These are phyloP conservation scores for Rhabditoides inermis DNA, from an alignment of 2,888 invertebrate species.

Conservation along the genomic window DNA sequence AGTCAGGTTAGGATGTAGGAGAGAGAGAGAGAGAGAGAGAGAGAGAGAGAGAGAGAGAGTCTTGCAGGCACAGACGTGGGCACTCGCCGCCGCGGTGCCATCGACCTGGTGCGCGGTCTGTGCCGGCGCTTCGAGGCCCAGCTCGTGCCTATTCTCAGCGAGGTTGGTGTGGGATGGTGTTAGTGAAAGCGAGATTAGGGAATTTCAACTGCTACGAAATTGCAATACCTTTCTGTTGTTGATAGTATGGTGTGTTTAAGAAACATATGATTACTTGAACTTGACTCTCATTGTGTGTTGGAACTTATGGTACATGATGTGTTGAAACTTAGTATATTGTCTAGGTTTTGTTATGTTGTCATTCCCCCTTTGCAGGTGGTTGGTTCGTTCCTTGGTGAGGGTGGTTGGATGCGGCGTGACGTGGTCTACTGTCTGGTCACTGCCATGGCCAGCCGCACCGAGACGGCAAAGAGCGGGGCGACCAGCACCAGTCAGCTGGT, in stretches of 20 bases:
- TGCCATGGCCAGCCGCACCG: slow-evolving; percentile 79
- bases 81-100: slow-evolving; percentile 86
- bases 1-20: too few relatives aligned
- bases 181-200: too few relatives aligned
- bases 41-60: too few relatives aligned
- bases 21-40: too few relatives aligned
- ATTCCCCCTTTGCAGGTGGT: slow-evolving; percentile 11
- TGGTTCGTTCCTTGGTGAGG: slow-evolving; percentile 16
- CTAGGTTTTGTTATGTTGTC: slow-evolving; percentile 4
- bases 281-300: too few relatives aligned
- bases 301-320: too few relatives aligned
- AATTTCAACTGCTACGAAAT: too few relatives aligned
- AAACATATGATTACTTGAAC: too few relatives aligned
- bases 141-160: slow-evolving; percentile 27
- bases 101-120: slow-evolving; percentile 86
- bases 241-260: too few relatives aligned
- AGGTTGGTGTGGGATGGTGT: too few relatives aligned
- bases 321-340: too few relatives aligned
- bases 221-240: too few relatives aligned
- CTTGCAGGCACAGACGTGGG: slow-evolving; percentile 72
- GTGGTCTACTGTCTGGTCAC: slow-evolving; percentile 91
- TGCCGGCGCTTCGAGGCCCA: slow-evolving; percentile 73
- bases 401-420: slow-evolving; percentile 74
- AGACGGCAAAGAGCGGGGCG: slow-evolving; percentile 65
- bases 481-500: slow-evolving; percentile 40